phyloP scores from a whole-genome alignment of 2,888 invertebrate genomes.

The Trissolcus japonicus region DNA sequence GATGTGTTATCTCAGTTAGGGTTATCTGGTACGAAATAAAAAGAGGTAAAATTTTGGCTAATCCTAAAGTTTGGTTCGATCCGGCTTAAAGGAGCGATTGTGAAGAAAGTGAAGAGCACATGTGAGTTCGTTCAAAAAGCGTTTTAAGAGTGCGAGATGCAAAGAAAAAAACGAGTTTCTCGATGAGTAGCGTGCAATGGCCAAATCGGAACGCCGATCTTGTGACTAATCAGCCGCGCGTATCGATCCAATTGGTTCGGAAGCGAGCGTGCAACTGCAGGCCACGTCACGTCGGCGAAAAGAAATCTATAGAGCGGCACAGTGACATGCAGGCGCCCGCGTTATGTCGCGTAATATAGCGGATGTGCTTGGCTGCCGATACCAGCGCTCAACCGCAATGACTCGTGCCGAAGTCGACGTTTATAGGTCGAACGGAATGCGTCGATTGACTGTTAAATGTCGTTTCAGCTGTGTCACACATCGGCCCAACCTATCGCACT shows the following conservation, averaged over 20 bases:
- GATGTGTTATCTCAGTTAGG: slow-evolving; percentile 32
- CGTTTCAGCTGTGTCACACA: slow-evolving; percentile 44
- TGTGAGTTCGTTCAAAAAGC: too few species aligned
- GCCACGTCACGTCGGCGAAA: slow-evolving; percentile 72
- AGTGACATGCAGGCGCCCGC: slow-evolving; percentile 69
- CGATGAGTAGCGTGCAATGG: neutral
- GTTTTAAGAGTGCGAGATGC: slow-evolving; percentile 4
- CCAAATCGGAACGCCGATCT: too few species aligned
- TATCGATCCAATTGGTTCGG: slow-evolving; percentile 56
- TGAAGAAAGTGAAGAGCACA: slow-evolving; percentile 37
- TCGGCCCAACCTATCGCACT: slow-evolving; percentile 54
- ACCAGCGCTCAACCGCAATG: slow-evolving; percentile 36
- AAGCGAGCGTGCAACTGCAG: slow-evolving; percentile 63
- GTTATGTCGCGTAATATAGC: slow-evolving; percentile 58
- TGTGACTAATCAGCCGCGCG: slow-evolving; percentile 8
- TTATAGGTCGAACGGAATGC: slow-evolving; percentile 57
- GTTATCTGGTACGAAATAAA: slow-evolving; percentile 73
- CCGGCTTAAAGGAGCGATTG: slow-evolving; percentile 70
- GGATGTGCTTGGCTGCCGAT: slow-evolving; percentile 41
- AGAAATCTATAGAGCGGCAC: slow-evolving; percentile 71
- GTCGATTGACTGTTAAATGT: slow-evolving; percentile 57
- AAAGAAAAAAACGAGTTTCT: neutral
- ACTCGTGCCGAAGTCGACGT: slow-evolving; percentile 57
- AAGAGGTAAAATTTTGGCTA: slow-evolving; percentile 72
- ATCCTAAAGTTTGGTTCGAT: slow-evolving; percentile 68